Evolutionary conservation across 2,888 invertebrate species (phyloP).

Genomic region (Elmis aenea): DNA sequence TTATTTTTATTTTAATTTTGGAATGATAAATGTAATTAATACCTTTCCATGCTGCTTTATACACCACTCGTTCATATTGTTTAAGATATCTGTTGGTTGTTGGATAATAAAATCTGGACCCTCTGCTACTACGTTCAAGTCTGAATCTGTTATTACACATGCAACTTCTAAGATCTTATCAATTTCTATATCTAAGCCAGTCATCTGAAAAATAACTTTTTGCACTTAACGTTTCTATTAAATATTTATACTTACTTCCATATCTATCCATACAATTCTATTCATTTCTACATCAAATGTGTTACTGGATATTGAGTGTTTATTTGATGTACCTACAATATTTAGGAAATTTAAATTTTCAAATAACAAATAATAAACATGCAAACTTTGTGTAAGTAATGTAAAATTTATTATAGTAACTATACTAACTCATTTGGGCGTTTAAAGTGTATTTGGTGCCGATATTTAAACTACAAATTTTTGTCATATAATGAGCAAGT

Average conservation of each 20-base stretch:
- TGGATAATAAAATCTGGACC: conserved; percentile 74
- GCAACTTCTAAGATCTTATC: conserved; percentile 87
- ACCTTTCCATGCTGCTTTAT: conserved; percentile 72
- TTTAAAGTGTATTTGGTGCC: no score
- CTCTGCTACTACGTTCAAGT: conserved; percentile 70
- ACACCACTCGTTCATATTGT: conserved; percentile 84
- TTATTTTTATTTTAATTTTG: conserved; percentile 9
- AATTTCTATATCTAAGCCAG: conserved; percentile 72
- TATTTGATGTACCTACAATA: no score
- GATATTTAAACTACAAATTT: no score
- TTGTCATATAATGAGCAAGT: no score
- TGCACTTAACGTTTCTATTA: background rate
- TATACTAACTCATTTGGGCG: no score
- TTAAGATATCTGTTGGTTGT: conserved; percentile 66
- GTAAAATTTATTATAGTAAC: no score
- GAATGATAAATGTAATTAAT: conserved; percentile 4
- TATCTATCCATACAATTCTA: conserved; percentile 68
- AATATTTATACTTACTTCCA: conserved; percentile 51
- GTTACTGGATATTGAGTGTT: no score
- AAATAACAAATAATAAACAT: no score
- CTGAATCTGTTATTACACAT: conserved; percentile 78
- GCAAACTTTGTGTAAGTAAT: no score
- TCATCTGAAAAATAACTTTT: conserved; percentile 60
- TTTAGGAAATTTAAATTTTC: no score
- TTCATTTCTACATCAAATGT: conserved; percentile 40